These are phyloP conservation scores for Alethe diademata DNA, from an alignment of 2,113 vertebrate genomes.

Conservation along the genomic window DNA sequence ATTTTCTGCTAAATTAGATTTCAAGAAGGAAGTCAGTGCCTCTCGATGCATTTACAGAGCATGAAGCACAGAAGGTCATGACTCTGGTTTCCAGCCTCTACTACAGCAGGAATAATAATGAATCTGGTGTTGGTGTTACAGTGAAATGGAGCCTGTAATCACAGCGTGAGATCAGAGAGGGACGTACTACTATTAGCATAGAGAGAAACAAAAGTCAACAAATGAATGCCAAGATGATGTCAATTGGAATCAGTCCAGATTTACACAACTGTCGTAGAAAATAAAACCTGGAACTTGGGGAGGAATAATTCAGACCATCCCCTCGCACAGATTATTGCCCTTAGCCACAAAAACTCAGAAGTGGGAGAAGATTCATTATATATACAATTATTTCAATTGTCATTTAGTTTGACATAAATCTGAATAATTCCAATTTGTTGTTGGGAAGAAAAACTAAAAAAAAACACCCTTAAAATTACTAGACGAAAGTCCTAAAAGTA, in stretches of 20 bases:
- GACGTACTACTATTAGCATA: neutral
- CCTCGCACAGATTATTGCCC: neutral
- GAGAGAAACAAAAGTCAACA: constrained; percentile 13
- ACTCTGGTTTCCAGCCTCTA: neutral
- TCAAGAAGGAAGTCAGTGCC: neutral
- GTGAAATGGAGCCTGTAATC: neutral
- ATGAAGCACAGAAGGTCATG: neutral
- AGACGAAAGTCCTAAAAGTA: neutral
- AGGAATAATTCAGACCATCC: neutral
- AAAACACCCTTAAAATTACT: neutral
- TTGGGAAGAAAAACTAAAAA: neutral
- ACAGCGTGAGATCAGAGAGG: neutral
- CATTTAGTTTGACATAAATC: neutral
- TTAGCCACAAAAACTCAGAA: neutral
- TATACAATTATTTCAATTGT: neutral
- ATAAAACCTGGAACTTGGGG: neutral
- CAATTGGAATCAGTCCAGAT: neutral
- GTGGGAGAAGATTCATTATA: neutral
- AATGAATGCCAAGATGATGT: neutral
- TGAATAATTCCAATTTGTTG: neutral
- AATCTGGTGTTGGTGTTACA: neutral
- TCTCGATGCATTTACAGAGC: neutral
- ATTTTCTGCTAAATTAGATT: constrained; percentile 34
- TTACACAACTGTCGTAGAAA: neutral
- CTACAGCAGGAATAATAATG: neutral